Conservation (phyloP, 2,797 vertebrate species). For the Anguilla megastoma region DNA sequence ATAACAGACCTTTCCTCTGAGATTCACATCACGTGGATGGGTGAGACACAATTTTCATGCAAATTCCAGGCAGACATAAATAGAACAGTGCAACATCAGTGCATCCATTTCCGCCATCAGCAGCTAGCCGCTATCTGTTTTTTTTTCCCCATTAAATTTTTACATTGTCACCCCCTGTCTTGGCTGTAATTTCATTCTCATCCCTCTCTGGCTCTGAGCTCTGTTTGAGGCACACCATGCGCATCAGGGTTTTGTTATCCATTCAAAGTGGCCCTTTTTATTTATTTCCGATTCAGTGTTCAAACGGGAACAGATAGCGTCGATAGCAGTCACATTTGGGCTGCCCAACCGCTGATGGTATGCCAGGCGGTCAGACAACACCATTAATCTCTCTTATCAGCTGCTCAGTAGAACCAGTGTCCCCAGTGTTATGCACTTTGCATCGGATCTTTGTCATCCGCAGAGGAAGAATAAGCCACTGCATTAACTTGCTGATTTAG, state of each 20-base stretch:
- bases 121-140: neutral
- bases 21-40: slow-evolving; percentile 45
- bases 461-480: slow-evolving; percentile 68
- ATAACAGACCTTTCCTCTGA: slow-evolving; percentile 62
- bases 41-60: slow-evolving; percentile 75
- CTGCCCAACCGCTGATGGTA: slow-evolving; percentile 73
- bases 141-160: neutral
- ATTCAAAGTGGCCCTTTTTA: slow-evolving; percentile 68
- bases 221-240: neutral
- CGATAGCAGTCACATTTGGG: slow-evolving; percentile 78
- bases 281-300: slow-evolving; percentile 67
- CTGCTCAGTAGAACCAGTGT: slow-evolving; percentile 69
- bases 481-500: slow-evolving; percentile 64
- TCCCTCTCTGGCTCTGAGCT: neutral
- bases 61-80: slow-evolving; percentile 66
- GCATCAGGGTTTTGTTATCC: neutral
- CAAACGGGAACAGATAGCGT: slow-evolving; percentile 73
- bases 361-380: slow-evolving; percentile 76
- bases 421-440: slow-evolving; percentile 68
- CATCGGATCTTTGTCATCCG: slow-evolving; percentile 68
- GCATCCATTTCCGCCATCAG: slow-evolving; percentile 58
- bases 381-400: slow-evolving; percentile 85
- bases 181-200: neutral
- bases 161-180: neutral
- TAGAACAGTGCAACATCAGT: slow-evolving; percentile 41